A percentile compares a stretch with the other conserved stretches of the same genome.
These are phyloP conservation scores for Pogona vitticeps DNA, from an alignment of 2,113 vertebrate genomes.

Conservation along the genomic window DNA sequence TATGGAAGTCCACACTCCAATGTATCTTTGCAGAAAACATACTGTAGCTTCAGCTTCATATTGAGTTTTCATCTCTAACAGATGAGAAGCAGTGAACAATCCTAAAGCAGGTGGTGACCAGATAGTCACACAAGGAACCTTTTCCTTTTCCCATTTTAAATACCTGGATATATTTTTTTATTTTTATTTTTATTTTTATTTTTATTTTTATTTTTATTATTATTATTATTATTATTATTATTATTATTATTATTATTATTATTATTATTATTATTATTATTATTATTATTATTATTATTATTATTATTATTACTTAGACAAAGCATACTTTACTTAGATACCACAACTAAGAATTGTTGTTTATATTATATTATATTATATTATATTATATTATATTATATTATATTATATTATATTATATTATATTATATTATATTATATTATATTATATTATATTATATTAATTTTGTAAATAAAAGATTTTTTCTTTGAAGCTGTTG, in stretches of 20 bases:
- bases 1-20: background rate
- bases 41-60: background rate
- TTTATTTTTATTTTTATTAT: no score
- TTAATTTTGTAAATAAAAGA: background rate
- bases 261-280: no score
- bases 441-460: no score
- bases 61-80: background rate
- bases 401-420: no score
- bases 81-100: background rate
- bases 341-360: background rate
- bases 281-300: no score
- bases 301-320: no score
- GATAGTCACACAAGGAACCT: background rate
- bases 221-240: no score
- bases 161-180: no score
- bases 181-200: no score
- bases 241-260: no score
- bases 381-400: no score
- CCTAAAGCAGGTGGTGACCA: background rate
- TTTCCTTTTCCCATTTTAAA: background rate
- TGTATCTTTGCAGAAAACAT: background rate
- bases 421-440: no score
- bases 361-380: background rate
- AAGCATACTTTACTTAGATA: background rate
- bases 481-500: background rate